Percentiles rank a stretch among this genome's conserved stretches.
phyloP scores from a whole-genome alignment of 2,797 vertebrate species.

The Hippocampus kuda region DNA sequence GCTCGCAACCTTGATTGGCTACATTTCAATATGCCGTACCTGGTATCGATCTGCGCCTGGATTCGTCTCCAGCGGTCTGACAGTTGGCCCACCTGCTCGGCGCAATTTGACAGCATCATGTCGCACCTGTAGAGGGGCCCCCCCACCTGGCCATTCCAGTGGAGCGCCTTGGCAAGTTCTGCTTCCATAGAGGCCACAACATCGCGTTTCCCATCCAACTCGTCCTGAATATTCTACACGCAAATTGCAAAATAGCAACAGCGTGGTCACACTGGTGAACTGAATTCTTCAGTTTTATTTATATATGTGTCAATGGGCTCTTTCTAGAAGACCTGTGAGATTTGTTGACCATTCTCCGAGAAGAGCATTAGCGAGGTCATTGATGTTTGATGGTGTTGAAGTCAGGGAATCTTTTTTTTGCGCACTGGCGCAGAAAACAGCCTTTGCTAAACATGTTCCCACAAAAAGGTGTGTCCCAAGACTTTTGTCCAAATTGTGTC shows the following conservation, averaged over 20 bases:
- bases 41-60: slow-evolving; percentile 80
- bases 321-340: too few species aligned
- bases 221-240: slow-evolving; percentile 73
- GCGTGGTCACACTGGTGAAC: background rate
- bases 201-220: slow-evolving; percentile 77
- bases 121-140: slow-evolving; percentile 75
- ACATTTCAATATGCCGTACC: slow-evolving; percentile 52
- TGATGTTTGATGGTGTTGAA: background rate
- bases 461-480: background rate
- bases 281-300: too few species aligned
- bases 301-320: too few species aligned
- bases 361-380: too few species aligned
- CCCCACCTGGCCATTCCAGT: slow-evolving; percentile 74
- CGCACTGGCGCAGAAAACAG: background rate
- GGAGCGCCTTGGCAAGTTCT: slow-evolving; percentile 71
- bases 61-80: slow-evolving; percentile 87
- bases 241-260: slow-evolving; percentile 7
- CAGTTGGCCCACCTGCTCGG: slow-evolving; percentile 74
- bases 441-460: background rate
- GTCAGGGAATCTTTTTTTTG: background rate
- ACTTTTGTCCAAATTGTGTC: background rate
- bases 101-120: slow-evolving; percentile 79
- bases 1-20: background rate
- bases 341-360: background rate
- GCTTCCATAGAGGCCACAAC: slow-evolving; percentile 73